A percentile compares a stretch with the other conserved stretches of the same genome.
Evolutionary conservation across 1,140 invertebrate genomes (phyloP).

Genomic region (Drosophila arizonae): DNA sequence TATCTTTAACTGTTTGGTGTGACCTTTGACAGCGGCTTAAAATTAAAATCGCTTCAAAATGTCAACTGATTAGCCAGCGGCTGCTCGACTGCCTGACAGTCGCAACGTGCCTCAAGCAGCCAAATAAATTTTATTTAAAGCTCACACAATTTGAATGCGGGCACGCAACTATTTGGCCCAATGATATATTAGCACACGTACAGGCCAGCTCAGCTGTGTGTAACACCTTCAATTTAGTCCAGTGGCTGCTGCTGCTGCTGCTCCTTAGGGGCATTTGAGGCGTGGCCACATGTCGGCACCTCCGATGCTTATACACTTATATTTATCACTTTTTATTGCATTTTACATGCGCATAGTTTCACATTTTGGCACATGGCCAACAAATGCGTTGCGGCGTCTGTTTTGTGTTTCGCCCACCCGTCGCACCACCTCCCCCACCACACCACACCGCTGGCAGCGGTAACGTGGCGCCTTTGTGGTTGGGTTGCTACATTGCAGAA

Average conservation of each 20-base stretch:
- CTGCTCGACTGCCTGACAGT: constrained; percentile 7
- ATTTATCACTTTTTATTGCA: constrained; percentile 58
- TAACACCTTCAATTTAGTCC: constrained; percentile 71
- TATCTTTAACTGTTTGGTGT: constrained; percentile 9
- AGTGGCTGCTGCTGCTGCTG: constrained; percentile 17
- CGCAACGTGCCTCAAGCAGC: constrained; percentile 55
- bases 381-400: constrained; percentile 33
- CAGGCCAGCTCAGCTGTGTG: constrained; percentile 13
- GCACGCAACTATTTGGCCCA: constrained; percentile 71
- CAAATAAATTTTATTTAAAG: constrained; percentile 71
- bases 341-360: constrained; percentile 31
- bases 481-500: constrained; percentile 25
- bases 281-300: constrained; percentile 56
- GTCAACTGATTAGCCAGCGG: constrained; percentile 63
- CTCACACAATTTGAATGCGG: constrained; percentile 50
- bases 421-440: neutral
- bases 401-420: constrained; percentile 19
- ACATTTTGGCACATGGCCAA: constrained; percentile 35
- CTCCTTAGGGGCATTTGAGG: neutral
- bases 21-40: constrained; percentile 55
- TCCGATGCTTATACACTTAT: constrained; percentile 48
- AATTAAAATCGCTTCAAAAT: constrained; percentile 35
- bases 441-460: neutral
- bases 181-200: constrained; percentile 67
- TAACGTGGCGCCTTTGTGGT: constrained; percentile 17